A percentile compares a stretch with the other conserved stretches of the same genome.
Evolutionary conservation across 2,888 invertebrate species (phyloP).

Genomic region (Rhamnusium bicolor): DNA sequence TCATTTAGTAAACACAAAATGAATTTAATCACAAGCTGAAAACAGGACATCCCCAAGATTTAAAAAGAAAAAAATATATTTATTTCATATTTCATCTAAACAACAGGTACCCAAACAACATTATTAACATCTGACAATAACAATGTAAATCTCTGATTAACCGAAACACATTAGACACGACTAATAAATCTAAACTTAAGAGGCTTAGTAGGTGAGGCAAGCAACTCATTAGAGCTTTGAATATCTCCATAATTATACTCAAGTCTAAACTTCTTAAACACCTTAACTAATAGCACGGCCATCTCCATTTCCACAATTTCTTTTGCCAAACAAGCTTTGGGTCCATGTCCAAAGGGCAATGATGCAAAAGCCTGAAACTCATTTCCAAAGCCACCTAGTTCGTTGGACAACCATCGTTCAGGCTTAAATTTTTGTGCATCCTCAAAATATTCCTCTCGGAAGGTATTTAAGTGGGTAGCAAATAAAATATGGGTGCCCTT

Average conservation of each 20-base stretch:
- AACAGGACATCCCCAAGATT: too few relatives aligned
- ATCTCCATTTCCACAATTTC: slow-evolving; percentile 77
- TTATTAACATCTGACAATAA: slow-evolving; percentile 11
- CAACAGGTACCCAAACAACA: background rate
- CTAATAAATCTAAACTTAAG: slow-evolving; percentile 79
- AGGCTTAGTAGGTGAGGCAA: slow-evolving; percentile 76
- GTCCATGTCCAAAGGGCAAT: slow-evolving; percentile 78
- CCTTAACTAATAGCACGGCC: slow-evolving; percentile 74
- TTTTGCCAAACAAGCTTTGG: slow-evolving; percentile 77
- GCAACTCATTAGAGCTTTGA: slow-evolving; percentile 73
- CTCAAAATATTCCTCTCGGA: slow-evolving; percentile 78
- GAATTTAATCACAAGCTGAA: too few relatives aligned
- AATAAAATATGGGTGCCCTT: slow-evolving; percentile 77
- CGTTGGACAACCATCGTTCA: slow-evolving; percentile 75
- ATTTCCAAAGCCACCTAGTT: slow-evolving; percentile 47
- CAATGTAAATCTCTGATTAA: background rate
- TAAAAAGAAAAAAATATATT: background rate
- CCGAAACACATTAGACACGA: slow-evolving; percentile 63
- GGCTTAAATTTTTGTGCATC: slow-evolving; percentile 77
- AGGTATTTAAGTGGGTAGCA: slow-evolving; percentile 77
- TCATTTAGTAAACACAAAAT: too few relatives aligned
- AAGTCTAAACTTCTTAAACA: slow-evolving; percentile 76
- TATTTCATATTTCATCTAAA: background rate
- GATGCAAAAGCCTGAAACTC: slow-evolving; percentile 73
- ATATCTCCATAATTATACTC: slow-evolving; percentile 81